Percentiles rank a stretch among this genome's conserved stretches.
These are phyloP conservation scores for Ophioninae sp. DNA, from an alignment of 2,888 invertebrate species.

Conservation along the genomic window DNA sequence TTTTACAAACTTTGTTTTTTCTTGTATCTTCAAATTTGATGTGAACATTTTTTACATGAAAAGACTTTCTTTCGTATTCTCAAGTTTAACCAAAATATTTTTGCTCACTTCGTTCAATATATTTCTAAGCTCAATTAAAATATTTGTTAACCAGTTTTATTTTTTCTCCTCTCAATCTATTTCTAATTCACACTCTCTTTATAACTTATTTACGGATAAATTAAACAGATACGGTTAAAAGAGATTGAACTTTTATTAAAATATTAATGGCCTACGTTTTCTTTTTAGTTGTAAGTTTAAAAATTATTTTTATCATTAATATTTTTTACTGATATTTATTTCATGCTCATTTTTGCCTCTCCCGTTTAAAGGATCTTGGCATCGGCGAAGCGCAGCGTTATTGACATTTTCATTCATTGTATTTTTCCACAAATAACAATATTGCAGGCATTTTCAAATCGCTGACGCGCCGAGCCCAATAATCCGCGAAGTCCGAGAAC, in stretches of 20 bases:
- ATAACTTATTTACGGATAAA: no score
- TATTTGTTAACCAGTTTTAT: no score
- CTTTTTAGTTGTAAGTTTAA: not conserved
- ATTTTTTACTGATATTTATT: not conserved
- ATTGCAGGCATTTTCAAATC: constrained; percentile 20
- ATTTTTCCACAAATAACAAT: constrained; percentile 1
- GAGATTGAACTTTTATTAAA: not conserved
- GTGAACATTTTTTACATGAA: no score
- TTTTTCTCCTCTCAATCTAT: no score
- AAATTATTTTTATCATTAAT: not conserved
- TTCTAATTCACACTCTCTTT: no score
- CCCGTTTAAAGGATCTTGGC: constrained; percentile 8
- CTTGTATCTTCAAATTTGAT: no score
- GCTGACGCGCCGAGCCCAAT: constrained; percentile 28
- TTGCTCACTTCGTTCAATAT: not conserved
- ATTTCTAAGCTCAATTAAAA: not conserved
- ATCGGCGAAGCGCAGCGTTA: not conserved
- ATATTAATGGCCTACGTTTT: not conserved
- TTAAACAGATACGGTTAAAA: no score
- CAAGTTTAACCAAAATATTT: not conserved
- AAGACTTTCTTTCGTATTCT: not conserved
- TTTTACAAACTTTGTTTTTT: no score
- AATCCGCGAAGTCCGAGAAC: constrained; percentile 6
- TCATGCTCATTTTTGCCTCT: not conserved
- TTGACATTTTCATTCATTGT: constrained; percentile 5